phyloP scores from a whole-genome alignment of 2,888 invertebrate species.

The Ischnura elegans region DNA sequence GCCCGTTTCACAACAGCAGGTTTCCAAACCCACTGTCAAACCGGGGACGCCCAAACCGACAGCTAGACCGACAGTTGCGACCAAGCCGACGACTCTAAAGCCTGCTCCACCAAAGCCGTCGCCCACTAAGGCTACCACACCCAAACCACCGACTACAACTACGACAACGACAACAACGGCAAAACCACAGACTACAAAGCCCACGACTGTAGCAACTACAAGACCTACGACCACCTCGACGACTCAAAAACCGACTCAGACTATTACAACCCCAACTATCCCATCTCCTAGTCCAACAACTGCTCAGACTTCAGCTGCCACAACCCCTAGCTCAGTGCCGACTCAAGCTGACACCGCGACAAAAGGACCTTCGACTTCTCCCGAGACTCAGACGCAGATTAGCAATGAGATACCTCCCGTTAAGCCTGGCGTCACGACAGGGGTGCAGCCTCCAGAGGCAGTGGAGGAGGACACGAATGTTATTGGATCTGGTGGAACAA shows the following conservation, averaged over 20 bases:
- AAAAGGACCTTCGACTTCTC: background rate
- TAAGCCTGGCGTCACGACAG: background rate
- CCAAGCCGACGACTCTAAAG: conserved; percentile 40
- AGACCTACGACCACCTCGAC: conserved; percentile 70
- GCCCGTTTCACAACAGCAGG: conserved; percentile 67
- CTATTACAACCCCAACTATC: background rate
- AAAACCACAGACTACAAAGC: conserved; percentile 69
- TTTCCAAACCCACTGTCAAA: conserved; percentile 72
- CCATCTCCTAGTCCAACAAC: background rate
- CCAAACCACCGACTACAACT: conserved; percentile 70
- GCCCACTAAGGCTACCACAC: background rate
- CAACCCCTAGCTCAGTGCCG: conserved; percentile 70
- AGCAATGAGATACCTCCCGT: conserved; percentile 66
- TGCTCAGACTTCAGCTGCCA: conserved; percentile 29
- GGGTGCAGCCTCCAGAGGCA: conserved; percentile 12
- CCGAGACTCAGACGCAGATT: conserved; percentile 34
- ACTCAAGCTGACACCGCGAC: conserved; percentile 10
- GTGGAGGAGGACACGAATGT: conserved; percentile 56
- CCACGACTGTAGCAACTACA: conserved; percentile 73
- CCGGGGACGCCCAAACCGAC: conserved; percentile 70
- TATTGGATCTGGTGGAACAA: background rate
- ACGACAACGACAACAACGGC: conserved; percentile 39
- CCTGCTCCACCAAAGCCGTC: background rate
- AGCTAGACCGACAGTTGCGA: conserved; percentile 29
- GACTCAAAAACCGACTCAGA: conserved; percentile 46